Base-by-base conservation (phyloP, 2,888 invertebrate genomes). In the Diploptera punctata region DNA sequence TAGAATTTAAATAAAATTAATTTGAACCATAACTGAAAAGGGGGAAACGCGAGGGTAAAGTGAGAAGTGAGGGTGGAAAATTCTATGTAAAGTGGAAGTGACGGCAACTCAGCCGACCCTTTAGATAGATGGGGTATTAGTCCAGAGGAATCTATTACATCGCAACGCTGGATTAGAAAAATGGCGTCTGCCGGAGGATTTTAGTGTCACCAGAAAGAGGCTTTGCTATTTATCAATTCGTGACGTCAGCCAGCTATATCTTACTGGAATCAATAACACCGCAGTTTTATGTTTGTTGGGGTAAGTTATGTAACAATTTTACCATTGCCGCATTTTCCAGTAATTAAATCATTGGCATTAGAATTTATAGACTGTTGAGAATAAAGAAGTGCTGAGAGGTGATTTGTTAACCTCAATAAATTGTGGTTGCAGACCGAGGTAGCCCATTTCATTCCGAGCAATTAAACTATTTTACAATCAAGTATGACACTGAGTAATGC, bases 151-250 rank as follows among this genome's bases (percentile, higher is more conserved):
- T 65, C 69, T 61, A 70, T 61, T 70, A 70, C 69, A 70, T 33
- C 47, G 47, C 31, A 44, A 18, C 16, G 47, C 43, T 18, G 62
- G 68, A 73, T 71, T 71, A 73, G 61, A 73, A 73, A 71, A 73
- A 73, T 71, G 71, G 71, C 73, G 71, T 38, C 71, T 49, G 73
- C 62, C 52, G 68, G 73, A 73, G 73, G 71, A 73, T 68, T 71
- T 73, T 71, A 71, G 60, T 73, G 73, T 73, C 71, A 68, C 68
- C 71, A 60, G 21, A 68, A 65, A 71, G 68, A 54, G 54, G 54
- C 71, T 61, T 71, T 68, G 71, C 73, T 68, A 73, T 73, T 68
- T 61, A 71, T 73, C 73, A 68, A 71, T 44, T 65, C 65, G 62
- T 52, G 62, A 52, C 70, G 65, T 70, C 68, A 44, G 43, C 13